Percentiles rank a stretch among this genome's conserved stretches.
Conservation (phyloP, 2,113 vertebrate genomes). For the Phoxinus phoxinus region DNA sequence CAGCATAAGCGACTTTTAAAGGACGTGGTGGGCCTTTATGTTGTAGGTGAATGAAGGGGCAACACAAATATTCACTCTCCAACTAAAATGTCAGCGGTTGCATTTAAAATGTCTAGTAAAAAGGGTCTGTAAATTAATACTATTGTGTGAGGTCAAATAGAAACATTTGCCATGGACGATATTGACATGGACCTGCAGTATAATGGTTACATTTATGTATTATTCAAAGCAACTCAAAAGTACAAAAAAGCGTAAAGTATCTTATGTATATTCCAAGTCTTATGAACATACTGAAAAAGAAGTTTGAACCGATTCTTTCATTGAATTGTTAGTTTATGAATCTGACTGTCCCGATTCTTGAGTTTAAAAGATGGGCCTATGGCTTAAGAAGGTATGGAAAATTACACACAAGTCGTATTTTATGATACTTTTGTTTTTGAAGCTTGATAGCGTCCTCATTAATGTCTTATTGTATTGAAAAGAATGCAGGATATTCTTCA, state of each 20-base stretch:
- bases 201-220: neutral
- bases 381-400: neutral
- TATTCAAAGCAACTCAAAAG: neutral
- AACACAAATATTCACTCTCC: constrained; percentile 4
- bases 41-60: neutral
- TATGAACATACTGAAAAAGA: neutral
- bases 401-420: neutral
- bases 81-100: neutral
- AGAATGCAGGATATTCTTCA: neutral
- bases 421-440: neutral
- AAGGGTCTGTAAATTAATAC: neutral
- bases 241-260: neutral
- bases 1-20: neutral
- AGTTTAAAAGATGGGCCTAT: neutral
- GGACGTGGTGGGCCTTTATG: constrained; percentile 14
- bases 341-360: neutral
- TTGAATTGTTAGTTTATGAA: neutral
- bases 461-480: neutral
- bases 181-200: neutral
- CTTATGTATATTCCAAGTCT: neutral
- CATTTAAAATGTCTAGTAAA: neutral
- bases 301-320: neutral
- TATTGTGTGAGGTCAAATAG: neutral
- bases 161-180: neutral
- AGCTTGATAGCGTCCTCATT: neutral